phyloP scores from a whole-genome alignment of 2,113 vertebrate genomes.

The Paradoxurus hermaphroditus region DNA sequence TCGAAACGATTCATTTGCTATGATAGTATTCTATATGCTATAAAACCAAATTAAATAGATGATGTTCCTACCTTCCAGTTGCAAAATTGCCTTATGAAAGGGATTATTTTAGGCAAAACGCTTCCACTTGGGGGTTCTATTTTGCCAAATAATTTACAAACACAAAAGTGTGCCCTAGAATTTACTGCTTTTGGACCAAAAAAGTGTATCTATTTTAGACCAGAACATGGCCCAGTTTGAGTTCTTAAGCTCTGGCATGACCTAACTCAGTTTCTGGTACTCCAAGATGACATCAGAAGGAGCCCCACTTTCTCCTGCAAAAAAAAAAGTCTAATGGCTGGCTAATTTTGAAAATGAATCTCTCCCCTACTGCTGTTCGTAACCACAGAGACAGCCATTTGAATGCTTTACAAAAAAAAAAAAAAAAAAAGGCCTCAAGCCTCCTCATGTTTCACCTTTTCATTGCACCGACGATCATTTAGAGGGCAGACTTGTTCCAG shows the following conservation, averaged over 20 bases:
- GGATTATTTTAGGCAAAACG: background rate
- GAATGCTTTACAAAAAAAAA: slow-evolving; percentile 41
- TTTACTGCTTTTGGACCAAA: slow-evolving; percentile 52
- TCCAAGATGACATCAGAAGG: background rate
- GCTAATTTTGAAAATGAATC: slow-evolving; percentile 63
- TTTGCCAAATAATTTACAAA: slow-evolving; percentile 36
- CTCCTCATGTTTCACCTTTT: slow-evolving; percentile 78
- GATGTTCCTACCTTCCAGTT: background rate
- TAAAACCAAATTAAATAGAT: background rate
- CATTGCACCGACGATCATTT: slow-evolving; percentile 79
- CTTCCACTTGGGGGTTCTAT: background rate
- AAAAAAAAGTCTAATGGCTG: background rate
- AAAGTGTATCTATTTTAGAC: background rate
- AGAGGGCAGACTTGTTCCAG: slow-evolving; percentile 82
- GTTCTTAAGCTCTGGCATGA: slow-evolving; percentile 11
- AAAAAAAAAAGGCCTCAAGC: slow-evolving; percentile 49
- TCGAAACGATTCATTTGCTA: background rate
- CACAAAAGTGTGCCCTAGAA: background rate
- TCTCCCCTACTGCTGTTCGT: slow-evolving; percentile 65
- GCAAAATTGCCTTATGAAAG: background rate
- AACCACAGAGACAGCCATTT: slow-evolving; percentile 64
- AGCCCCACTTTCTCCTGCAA: background rate
- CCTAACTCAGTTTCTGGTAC: background rate
- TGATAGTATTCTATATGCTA: background rate
- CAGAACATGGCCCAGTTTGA: background rate